phyloP scores from a whole-genome alignment of 1,140 invertebrate species.

The Drosophila bifasciata region DNA sequence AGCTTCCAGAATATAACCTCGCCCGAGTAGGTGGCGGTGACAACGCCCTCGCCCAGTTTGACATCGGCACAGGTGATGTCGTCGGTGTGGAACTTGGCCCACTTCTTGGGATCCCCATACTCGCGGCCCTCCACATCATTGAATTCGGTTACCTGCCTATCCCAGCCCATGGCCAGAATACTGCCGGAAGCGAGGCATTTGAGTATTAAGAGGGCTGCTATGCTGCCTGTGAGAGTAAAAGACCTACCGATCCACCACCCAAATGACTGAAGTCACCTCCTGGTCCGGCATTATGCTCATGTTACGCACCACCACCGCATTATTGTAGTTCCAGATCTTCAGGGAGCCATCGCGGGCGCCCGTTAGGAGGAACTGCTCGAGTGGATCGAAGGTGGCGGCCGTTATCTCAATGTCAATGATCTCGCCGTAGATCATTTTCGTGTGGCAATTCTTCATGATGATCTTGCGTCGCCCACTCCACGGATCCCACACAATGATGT shows the following conservation, averaged over 20 bases:
- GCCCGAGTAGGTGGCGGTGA: constrained; percentile 89
- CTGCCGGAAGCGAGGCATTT: constrained; percentile 59
- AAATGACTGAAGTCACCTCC: constrained; percentile 86
- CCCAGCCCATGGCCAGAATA: constrained; percentile 90
- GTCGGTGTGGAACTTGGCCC: constrained; percentile 89
- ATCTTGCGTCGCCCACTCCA: constrained; percentile 86
- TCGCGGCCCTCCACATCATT: constrained; percentile 86
- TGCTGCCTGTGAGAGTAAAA: background rate
- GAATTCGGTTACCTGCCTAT: constrained; percentile 88
- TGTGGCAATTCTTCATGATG: constrained; percentile 88
- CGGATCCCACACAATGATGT: constrained; percentile 90
- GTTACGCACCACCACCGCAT: constrained; percentile 87
- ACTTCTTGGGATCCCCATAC: constrained; percentile 85
- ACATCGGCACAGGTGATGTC: constrained; percentile 89
- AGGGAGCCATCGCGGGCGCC: constrained; percentile 88
- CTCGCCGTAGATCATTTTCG: constrained; percentile 86
- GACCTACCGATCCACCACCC: constrained; percentile 85
- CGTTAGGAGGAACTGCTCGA: constrained; percentile 88
- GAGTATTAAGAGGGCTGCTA: background rate
- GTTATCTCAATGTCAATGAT: constrained; percentile 89
- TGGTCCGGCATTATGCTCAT: constrained; percentile 87
- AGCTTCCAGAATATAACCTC: constrained; percentile 91
- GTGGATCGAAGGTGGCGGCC: constrained; percentile 89
- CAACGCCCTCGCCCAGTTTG: constrained; percentile 87
- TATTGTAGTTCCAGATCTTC: constrained; percentile 92